Evolutionary conservation across 1,140 invertebrate species (phyloP).

Genomic region (Diachasma alloeum): DNA sequence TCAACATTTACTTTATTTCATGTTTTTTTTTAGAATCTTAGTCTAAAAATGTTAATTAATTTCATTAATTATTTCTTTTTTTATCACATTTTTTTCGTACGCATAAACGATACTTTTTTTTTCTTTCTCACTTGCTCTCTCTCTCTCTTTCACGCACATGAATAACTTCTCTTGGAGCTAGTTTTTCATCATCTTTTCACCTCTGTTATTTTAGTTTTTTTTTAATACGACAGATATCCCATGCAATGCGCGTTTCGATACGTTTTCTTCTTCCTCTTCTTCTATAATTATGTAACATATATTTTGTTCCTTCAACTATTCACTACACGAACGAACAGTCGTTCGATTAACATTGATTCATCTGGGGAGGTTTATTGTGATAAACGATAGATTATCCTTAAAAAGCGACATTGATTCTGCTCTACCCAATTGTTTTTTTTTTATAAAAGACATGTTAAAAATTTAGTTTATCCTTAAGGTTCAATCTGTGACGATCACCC

Average conservation of each 20-base stretch:
- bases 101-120: constrained; percentile 42
- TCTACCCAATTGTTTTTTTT: constrained; percentile 1
- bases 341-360: neutral
- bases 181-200: neutral
- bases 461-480: neutral
- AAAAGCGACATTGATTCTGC: neutral
- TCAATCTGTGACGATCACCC: neutral
- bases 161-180: neutral
- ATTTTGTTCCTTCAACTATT: constrained; percentile 5
- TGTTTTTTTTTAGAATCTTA: neutral
- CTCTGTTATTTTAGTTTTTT: neutral
- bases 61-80: constrained; percentile 54
- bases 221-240: neutral
- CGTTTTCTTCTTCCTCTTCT: neutral
- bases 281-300: neutral
- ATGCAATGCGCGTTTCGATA: neutral
- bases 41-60: constrained; percentile 59
- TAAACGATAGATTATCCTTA: constrained; percentile 4
- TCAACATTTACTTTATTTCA: constrained; percentile 38
- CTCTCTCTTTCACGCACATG: neutral
- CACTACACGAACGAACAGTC: neutral
- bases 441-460: constrained; percentile 3
- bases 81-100: constrained; percentile 65
- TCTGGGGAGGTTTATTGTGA: neutral
- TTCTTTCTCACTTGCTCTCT: no score